Base-by-base conservation (phyloP, 2,113 vertebrate genomes). In the Ciconia stormi region DNA sequence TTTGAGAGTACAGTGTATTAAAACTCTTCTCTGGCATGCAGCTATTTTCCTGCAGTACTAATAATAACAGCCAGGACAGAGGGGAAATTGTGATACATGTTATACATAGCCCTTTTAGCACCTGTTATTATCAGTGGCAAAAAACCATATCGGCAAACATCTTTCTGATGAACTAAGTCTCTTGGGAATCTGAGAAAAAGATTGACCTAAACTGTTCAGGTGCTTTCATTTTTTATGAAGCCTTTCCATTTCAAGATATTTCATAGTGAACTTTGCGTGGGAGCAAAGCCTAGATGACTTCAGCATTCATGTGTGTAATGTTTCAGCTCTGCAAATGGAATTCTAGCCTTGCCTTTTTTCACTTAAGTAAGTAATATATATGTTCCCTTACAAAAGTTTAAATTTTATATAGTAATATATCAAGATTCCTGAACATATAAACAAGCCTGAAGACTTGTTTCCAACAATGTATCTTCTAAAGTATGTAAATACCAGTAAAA, bases 251-350 rank as follows among this genome's bases (percentile, higher is more conserved):
- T 86, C 62, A 81, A 80, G 67, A 36, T 67, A 52, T 84, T 89
- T 78, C 34, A 34, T 13, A 70, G 81, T 7, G 10, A 93, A 61
- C 40, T 84, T 78, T 91, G 69, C 47, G 81, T 93, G 78, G 87
- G 81, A 84, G 84, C 36, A 89, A 66, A 97, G 84, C 92, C n/a
- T 82, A 47, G 62, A 70, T 91, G 87, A 89, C 62, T 89, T 91
- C 63, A 87, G 53, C 32, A 53, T 82, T 89, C 62, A 56, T 47
- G 63, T 44, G 49, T 89, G 63, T 65, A 65, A 77, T 93, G n/a
- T 56, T 79, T 52, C 53, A 71, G 62, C 74, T 62, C 40, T 76
- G 56, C 42, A 82, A 50, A 85, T 42, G 11, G 52, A 90, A 79
- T 88, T 76, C 40, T 69, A 88, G 38, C 18, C 10, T 66, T 67